A percentile compares a stretch with the other conserved stretches of the same genome.
phyloP scores from a whole-genome alignment of 2,113 vertebrate genomes.

The Tragelaphus buxtoni region DNA sequence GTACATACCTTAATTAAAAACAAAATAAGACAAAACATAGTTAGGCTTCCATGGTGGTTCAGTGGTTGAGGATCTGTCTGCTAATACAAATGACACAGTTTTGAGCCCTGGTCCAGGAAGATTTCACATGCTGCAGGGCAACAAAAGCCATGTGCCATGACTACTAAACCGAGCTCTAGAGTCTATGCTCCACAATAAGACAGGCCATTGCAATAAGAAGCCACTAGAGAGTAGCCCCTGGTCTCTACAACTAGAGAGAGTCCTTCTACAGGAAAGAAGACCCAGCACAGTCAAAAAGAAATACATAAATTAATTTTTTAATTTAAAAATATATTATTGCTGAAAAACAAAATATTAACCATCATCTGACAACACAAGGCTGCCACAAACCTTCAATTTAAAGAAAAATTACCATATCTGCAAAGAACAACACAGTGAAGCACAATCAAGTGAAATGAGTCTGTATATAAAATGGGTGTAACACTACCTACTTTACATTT shows the following conservation, averaged over 20 bases:
- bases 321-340: neutral
- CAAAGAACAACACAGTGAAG: neutral
- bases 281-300: neutral
- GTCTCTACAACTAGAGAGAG: neutral
- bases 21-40: neutral
- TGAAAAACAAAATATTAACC: neutral
- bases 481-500: neutral
- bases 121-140: neutral
- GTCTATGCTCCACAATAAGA: neutral
- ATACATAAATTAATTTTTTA: neutral
- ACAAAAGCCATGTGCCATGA: neutral
- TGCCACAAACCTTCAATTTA: neutral
- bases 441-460: neutral
- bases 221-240: neutral
- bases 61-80: neutral
- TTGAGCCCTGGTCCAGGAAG: neutral
- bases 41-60: neutral
- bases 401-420: neutral
- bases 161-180: neutral
- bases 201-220: neutral
- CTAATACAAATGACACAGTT: neutral
- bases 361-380: neutral
- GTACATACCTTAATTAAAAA: neutral
- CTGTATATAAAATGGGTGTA: neutral
- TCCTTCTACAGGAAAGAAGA: neutral